Percentiles rank a stretch among this genome's conserved stretches.
phyloP scores from a whole-genome alignment of 2,797 vertebrate species.

The Chelonia mydas region DNA sequence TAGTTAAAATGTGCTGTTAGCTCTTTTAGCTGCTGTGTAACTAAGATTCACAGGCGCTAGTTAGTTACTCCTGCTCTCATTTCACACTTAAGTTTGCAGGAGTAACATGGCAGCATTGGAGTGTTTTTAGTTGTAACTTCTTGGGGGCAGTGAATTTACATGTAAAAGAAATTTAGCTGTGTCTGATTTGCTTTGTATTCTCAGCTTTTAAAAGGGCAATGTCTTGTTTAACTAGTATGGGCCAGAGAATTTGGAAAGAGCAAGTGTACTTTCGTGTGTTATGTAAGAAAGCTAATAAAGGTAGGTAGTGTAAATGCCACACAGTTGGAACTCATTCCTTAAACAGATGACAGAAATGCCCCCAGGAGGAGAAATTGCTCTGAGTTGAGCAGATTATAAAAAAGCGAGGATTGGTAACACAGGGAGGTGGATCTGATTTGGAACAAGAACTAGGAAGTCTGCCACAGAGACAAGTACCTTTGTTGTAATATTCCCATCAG shows the following conservation, averaged over 20 bases:
- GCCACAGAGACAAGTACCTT: background rate
- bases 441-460: background rate
- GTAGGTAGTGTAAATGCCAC: background rate
- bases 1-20: constrained; percentile 65
- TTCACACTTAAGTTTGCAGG: constrained; percentile 1
- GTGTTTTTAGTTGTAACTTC: background rate
- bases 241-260: background rate
- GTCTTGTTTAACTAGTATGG: background rate
- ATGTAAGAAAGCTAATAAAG: background rate
- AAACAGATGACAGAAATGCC: background rate
- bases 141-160: fast-evolving
- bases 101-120: background rate
- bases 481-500: background rate
- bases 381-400: background rate
- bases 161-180: background rate
- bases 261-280: background rate
- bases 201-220: background rate
- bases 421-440: background rate
- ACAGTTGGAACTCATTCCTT: background rate
- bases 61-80: background rate
- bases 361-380: background rate
- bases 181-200: background rate
- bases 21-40: background rate
- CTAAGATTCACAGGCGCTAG: background rate
- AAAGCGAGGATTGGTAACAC: background rate